Evolutionary conservation across 53 echinoderm and acorn worm species (phyloP).

Genomic region (Temnopleurus reevesii): DNA sequence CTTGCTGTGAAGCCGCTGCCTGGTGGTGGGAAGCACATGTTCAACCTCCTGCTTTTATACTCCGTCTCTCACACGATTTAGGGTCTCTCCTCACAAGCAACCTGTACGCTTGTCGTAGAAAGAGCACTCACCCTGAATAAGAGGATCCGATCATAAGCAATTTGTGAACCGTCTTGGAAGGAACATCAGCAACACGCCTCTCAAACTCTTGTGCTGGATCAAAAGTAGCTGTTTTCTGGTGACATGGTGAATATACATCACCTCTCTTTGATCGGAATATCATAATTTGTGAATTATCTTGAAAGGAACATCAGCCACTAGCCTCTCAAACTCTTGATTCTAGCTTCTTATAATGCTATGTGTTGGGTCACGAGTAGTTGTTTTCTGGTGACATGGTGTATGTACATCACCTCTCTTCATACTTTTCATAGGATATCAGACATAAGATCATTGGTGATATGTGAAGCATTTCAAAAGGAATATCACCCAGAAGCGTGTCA

Average conservation of each 20-base stretch:
- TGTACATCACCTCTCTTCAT: too few species aligned
- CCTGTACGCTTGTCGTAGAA: slow-evolving; percentile 1
- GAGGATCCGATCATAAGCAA: background rate
- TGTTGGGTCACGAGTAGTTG: too few species aligned
- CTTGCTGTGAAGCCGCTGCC: background rate
- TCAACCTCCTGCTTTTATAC: background rate
- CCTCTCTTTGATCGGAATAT: too few species aligned
- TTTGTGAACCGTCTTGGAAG: background rate
- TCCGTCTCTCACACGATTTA: background rate
- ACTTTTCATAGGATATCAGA: too few species aligned
- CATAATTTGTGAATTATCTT: background rate
- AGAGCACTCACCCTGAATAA: background rate
- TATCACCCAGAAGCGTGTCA: background rate
- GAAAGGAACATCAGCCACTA: background rate
- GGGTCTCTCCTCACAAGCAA: background rate
- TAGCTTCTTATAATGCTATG: too few species aligned
- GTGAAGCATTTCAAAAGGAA: background rate
- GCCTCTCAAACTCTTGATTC: background rate
- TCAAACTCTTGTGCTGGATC: too few species aligned
- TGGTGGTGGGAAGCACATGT: slow-evolving; percentile 30
- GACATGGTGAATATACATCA: too few species aligned
- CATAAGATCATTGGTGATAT: too few species aligned
- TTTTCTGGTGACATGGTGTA: too few species aligned
- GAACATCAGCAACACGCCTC: background rate
- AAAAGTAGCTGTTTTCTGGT: too few species aligned